These are phyloP conservation scores for Rousettus madagascariensis DNA, from an alignment of 2,797 vertebrate species.

Conservation along the genomic window DNA sequence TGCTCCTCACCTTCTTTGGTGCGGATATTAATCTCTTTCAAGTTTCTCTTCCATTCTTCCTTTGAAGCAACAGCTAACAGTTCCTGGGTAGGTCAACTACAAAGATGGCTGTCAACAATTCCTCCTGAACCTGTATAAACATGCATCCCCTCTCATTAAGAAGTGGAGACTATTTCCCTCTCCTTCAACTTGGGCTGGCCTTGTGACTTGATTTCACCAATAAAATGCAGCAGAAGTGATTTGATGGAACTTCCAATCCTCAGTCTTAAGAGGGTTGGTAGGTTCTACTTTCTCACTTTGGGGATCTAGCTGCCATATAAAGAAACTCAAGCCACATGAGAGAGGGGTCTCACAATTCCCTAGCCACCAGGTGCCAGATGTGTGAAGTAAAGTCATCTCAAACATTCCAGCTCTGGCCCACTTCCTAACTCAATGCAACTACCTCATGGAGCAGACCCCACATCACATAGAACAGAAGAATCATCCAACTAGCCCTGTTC, in stretches of 20 bases:
- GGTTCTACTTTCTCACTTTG: neutral
- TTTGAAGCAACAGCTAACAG: conserved; percentile 4
- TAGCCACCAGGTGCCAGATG: neutral
- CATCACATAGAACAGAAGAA: neutral
- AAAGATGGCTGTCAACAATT: neutral
- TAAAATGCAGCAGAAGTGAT: neutral
- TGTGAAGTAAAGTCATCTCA: neutral
- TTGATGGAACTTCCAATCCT: neutral
- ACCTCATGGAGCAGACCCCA: neutral
- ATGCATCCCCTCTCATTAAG: neutral
- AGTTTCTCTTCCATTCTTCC: neutral
- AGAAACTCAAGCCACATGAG: neutral
- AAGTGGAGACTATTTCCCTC: neutral
- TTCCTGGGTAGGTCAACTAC: neutral
- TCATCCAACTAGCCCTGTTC: neutral
- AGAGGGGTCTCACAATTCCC: neutral
- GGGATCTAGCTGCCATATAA: neutral
- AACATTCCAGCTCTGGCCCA: neutral
- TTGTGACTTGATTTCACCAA: neutral
- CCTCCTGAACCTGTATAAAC: neutral
- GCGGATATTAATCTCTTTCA: neutral
- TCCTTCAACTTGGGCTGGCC: neutral
- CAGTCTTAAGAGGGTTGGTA: neutral
- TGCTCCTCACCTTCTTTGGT: neutral
- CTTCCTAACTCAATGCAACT: neutral